Evolutionary conservation across 2,797 vertebrate genomes (phyloP).

Genomic region (Mus caroli): DNA sequence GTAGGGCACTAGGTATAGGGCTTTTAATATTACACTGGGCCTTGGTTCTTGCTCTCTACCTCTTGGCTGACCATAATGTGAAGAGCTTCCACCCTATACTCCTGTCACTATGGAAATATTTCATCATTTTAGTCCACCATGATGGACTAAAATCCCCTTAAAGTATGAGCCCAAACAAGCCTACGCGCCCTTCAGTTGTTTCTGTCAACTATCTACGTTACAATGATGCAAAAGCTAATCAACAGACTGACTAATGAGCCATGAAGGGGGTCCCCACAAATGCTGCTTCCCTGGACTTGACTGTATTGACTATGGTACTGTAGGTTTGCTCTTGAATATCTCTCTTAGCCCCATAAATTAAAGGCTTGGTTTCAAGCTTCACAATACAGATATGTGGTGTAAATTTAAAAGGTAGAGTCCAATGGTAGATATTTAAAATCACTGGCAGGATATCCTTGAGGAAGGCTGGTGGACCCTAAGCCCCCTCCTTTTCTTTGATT

Average conservation of each 20-base stretch:
- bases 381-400: neutral
- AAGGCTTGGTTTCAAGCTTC: neutral
- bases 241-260: neutral
- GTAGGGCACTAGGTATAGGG: neutral
- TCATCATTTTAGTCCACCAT: too few species aligned
- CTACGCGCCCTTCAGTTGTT: neutral
- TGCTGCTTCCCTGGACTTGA: neutral
- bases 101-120: neutral
- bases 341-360: neutral
- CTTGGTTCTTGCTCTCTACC: neutral
- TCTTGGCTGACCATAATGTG: neutral
- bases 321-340: neutral
- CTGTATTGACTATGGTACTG: neutral
- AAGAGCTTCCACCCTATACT: neutral
- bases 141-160: neutral
- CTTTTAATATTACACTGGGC: neutral
- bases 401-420: neutral
- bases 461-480: neutral
- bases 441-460: neutral
- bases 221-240: neutral
- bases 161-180: neutral
- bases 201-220: neutral
- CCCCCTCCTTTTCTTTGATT: neutral
- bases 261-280: neutral
- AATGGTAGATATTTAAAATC: neutral